phyloP scores from a whole-genome alignment of 2,797 vertebrate genomes.

The Pelochelys cantorii region DNA sequence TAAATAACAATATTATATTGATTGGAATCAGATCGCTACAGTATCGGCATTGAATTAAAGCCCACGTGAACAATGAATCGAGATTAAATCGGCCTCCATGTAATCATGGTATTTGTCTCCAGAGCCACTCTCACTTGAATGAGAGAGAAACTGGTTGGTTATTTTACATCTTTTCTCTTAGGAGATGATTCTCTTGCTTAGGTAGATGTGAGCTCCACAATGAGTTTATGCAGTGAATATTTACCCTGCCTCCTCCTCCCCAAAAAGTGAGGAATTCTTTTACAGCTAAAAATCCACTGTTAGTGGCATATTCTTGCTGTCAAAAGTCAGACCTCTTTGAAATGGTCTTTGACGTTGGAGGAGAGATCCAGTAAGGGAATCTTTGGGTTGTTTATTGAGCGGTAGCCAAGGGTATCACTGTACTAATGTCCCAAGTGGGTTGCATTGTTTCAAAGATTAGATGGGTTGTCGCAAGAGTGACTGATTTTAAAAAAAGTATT shows the following conservation, averaged over 20 bases:
- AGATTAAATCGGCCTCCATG: not conserved
- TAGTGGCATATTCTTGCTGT: not conserved
- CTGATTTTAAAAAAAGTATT: not conserved
- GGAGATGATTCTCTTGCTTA: not conserved
- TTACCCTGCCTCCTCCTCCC: not conserved
- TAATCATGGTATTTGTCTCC: not conserved
- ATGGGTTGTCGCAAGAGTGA: not conserved
- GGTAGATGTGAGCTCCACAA: rapidly evolving
- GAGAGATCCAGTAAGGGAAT: not conserved
- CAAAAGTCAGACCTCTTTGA: not conserved
- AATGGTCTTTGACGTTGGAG: not conserved
- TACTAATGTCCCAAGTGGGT: too few species aligned
- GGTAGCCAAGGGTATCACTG: not conserved
- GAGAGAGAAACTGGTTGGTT: not conserved
- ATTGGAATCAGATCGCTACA: not conserved
- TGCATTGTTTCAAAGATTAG: not conserved
- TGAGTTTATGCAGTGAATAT: not conserved
- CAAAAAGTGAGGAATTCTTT: not conserved
- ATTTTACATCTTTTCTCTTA: not conserved
- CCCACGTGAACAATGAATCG: not conserved
- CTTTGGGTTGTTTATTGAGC: not conserved
- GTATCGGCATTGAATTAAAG: not conserved
- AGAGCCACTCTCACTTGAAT: not conserved
- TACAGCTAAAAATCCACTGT: not conserved
- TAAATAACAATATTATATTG: not conserved